Evolutionary conservation across 1,140 invertebrate species (phyloP), one percentile per base, ranked within the genome.

Genomic region (Drosophila orena): DNA sequence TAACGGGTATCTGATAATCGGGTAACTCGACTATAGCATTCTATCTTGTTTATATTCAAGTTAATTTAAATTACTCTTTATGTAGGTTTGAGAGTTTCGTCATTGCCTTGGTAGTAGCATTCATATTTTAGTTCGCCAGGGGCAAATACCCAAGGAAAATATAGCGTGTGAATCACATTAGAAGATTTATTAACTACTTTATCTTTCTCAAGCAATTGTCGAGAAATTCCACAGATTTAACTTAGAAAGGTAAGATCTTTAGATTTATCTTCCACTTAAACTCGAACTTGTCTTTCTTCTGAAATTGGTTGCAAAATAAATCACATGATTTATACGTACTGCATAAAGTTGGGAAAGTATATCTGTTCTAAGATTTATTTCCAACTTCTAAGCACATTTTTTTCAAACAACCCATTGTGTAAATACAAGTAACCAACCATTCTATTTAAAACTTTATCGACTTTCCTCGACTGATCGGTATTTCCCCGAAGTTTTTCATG

Each of bases 231-330:
- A 2, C 43, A 15, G 2, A 3, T 4, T 24, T 17, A 38, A 27
- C 17, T 35, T 6, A 34, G n/a, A 2, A 15, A 49, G 44, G n/a
- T 20, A 34, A n/a, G 14, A 11, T 17, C n/a, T 24, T 6, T 14
- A 24, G 44, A 59, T 59, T 59, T 52, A 57, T n/a, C 7, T 8
- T 14, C 24, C 52, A 22, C 52, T 54, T 54, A 24, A 38, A 54
- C 35, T 27, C 8, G 20, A 40, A 56, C 20, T 55, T 40, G 37
- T 40, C 14, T 40, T 38, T 40, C n/a, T 35, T n/a, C 22, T n/a
- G 14, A 15, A 11, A 24, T n/a, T n/a, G 17, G 22, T 27, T 30
- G 8, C 7, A n/a, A 54, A 2, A 54, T 54, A 38, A 54, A 54
- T 24, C 2, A 37, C 7, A 15, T 55, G 54, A 54, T 60, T 38